Evolutionary conservation across 1,140 invertebrate species (phyloP).

Genomic region (Thaumetopoea pityocampa): DNA sequence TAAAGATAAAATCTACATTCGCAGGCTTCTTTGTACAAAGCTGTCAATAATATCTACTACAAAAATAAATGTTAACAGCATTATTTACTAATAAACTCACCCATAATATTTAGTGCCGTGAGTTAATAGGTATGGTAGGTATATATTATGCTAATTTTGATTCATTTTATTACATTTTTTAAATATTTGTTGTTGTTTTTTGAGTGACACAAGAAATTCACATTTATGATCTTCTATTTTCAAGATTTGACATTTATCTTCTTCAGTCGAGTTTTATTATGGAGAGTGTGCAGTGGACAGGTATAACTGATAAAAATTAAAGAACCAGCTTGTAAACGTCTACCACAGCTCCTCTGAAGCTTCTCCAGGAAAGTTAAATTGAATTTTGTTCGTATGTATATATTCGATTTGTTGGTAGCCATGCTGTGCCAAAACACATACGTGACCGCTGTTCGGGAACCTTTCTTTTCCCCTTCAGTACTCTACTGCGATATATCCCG

Average conservation of each 20-base stretch:
- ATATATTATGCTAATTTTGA: slow-evolving; percentile 33
- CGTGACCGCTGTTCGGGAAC: no score
- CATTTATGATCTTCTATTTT: slow-evolving; percentile 44
- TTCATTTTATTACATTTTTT: slow-evolving; percentile 29
- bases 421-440: no score
- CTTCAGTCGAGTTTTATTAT: slow-evolving; percentile 27
- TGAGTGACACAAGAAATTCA: slow-evolving; percentile 26
- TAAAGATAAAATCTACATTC: slow-evolving; percentile 28
- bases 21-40: slow-evolving; percentile 58
- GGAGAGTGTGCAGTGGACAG: slow-evolving; percentile 23
- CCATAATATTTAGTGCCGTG: slow-evolving; percentile 27
- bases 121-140: not conserved
- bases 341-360: no score
- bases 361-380: no score
- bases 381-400: no score
- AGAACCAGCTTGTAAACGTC: no score
- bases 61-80: slow-evolving; percentile 6
- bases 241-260: slow-evolving; percentile 35
- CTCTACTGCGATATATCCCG: no score
- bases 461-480: no score
- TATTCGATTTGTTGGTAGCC: no score
- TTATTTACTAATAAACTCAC: slow-evolving; percentile 18
- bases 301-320: not conserved
- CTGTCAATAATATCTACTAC: slow-evolving; percentile 35
- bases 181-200: slow-evolving; percentile 33